These are phyloP conservation scores for Digitonthophagus gazella DNA, from an alignment of 2,888 invertebrate genomes.

Conservation along the genomic window DNA sequence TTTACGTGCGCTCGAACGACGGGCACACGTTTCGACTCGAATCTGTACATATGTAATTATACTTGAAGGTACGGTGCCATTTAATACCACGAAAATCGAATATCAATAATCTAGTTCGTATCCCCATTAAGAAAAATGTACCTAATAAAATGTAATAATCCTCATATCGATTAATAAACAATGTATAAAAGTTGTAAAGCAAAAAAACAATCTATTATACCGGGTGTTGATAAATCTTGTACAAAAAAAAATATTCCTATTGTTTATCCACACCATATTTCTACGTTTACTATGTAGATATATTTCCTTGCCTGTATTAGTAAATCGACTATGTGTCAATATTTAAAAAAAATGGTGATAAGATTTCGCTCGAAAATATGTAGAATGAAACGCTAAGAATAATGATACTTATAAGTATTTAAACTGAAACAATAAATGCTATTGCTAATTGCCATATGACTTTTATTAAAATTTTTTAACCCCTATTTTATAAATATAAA, in stretches of 20 bases:
- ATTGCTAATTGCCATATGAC: background rate
- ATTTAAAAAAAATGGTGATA: background rate
- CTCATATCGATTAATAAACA: background rate
- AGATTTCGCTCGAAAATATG: background rate
- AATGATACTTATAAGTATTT: background rate
- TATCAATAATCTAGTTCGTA: background rate
- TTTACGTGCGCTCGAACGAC: background rate
- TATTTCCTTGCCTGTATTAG: background rate
- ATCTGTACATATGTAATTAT: background rate
- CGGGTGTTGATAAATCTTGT: background rate
- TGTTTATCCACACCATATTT: background rate
- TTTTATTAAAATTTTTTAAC: background rate
- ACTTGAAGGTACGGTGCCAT: too few relatives aligned
- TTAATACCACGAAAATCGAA: too few relatives aligned
- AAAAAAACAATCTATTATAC: background rate
- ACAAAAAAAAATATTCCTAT: background rate
- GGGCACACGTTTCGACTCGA: too few relatives aligned
- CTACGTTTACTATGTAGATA: background rate
- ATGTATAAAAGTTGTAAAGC: background rate
- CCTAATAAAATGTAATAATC: background rate
- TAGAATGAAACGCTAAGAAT: background rate
- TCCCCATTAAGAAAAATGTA: too few relatives aligned
- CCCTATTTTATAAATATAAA: too few relatives aligned
- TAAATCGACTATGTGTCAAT: background rate
- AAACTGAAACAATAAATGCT: background rate